These are phyloP conservation scores for Marronus borbonicus DNA, from an alignment of 2,888 invertebrate genomes.

Conservation along the genomic window DNA sequence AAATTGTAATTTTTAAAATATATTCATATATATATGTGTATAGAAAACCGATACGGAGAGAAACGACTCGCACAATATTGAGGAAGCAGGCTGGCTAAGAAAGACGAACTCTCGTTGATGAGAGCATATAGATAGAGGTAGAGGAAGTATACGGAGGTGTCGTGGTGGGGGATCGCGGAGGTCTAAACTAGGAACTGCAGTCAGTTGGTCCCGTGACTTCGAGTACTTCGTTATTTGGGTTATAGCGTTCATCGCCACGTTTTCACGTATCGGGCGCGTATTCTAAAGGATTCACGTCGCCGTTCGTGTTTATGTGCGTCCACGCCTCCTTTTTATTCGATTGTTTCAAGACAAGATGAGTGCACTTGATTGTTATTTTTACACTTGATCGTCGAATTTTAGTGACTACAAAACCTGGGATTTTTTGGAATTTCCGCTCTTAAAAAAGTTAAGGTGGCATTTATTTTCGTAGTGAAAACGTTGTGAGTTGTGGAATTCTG, in stretches of 20 bases:
- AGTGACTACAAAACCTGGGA: background rate
- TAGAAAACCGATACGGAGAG: slow-evolving; percentile 50
- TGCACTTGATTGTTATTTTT: slow-evolving; percentile 2
- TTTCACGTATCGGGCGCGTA: too few relatives aligned
- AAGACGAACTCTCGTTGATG: background rate
- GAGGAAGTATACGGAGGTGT: background rate
- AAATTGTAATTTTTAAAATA: too few relatives aligned
- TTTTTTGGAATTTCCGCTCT: too few relatives aligned
- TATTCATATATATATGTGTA: background rate
- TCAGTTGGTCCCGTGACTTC: background rate
- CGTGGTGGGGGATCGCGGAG: slow-evolving; percentile 17
- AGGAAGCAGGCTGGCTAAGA: background rate
- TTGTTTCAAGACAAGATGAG: slow-evolving; percentile 24
- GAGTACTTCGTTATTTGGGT: background rate
- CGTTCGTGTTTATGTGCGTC: slow-evolving; percentile 38
- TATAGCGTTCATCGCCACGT: background rate
- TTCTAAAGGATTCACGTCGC: too few relatives aligned
- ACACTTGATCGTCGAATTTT: slow-evolving; percentile 28
- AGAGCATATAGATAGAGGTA: background rate
- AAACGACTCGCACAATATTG: background rate
- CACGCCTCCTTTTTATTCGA: slow-evolving; percentile 62
- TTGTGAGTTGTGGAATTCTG: too few relatives aligned
- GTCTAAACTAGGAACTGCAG: slow-evolving; percentile 13
- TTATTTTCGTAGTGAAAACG: too few relatives aligned
- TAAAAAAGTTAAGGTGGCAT: too few relatives aligned